phyloP scores from a whole-genome alignment of 2,888 invertebrate species.

The Drosophila gaucha region DNA sequence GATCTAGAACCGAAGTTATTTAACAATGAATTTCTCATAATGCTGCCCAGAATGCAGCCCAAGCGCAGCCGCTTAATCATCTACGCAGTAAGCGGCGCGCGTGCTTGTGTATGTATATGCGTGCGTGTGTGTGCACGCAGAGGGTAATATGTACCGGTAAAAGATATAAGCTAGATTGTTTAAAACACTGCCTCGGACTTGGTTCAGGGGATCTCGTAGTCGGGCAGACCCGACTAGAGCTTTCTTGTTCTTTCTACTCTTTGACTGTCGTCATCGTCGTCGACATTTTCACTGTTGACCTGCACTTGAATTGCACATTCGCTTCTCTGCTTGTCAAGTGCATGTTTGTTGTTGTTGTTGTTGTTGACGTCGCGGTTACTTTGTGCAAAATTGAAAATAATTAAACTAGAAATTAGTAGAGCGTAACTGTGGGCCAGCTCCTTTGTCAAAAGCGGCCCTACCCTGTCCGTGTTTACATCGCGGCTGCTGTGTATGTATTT shows the following conservation, averaged over 20 bases:
- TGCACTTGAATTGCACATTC: conserved; percentile 67
- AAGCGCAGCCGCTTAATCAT: too few species aligned
- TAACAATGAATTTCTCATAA: too few species aligned
- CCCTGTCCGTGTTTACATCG: conserved; percentile 12
- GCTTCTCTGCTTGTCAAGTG: conserved; percentile 58
- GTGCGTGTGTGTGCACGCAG: too few species aligned
- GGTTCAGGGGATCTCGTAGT: too few species aligned
- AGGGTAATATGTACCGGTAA: too few species aligned
- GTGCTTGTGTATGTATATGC: too few species aligned
- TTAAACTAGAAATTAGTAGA: conserved; percentile 77
- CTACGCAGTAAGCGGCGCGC: too few species aligned
- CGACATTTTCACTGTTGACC: conserved; percentile 34
- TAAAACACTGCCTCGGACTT: too few species aligned
- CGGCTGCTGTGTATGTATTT: conserved; percentile 1
- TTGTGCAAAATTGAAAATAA: conserved; percentile 74
- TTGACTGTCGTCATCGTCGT: conserved; percentile 4
- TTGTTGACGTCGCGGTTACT: conserved; percentile 63
- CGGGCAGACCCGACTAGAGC: too few species aligned
- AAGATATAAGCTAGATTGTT: too few species aligned
- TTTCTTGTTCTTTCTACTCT: neutral
- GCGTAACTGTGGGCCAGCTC: conserved; percentile 58
- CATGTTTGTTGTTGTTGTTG: conserved; percentile 43
- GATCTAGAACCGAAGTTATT: too few species aligned
- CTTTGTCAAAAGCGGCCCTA: conserved; percentile 37
- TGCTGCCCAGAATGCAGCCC: too few species aligned